Evolutionary conservation across 1,140 invertebrate species (phyloP), one percentile per base, ranked within the genome.

Genomic region (Alviniconcha marisindica): DNA sequence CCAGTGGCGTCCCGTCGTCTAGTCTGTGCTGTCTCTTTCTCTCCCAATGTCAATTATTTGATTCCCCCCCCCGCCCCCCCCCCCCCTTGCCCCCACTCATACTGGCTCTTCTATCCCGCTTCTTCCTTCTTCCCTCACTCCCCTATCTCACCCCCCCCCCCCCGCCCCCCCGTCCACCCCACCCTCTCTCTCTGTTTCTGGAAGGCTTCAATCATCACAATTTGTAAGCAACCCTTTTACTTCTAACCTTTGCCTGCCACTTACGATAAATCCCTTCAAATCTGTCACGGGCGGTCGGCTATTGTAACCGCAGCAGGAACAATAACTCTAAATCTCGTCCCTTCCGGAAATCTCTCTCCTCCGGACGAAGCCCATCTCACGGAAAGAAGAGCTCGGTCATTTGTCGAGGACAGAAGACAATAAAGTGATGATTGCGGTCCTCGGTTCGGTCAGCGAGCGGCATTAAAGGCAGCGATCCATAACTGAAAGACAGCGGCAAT

Each of bases 281-380:
- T 21, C 69, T 78, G 77, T 56, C 77, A 60, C 0, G 51, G 12
- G 12, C 31, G 7, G 15, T 33, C 28, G 31, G 28, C 77, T 10
- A 24, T 38, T n/a, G 48, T n/a, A 78, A 33, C 77, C 31, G 31
- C 51, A 78, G 12, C 48, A 78, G 56, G 77, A 33, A 51, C 42
- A 78, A 78, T 78, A 78, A 78, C 77, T 78, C 77, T 78, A 78
- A 78, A 78, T 78, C 77, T 78, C 56, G 18, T 38, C 77, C 77
- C 33, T 78, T 78, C 56, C 77, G 77, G 77, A 78, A 78, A 60
- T 51, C 48, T 31, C 42, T 18, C 31, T 60, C 18, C 31, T 60
- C 51, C 48, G 77, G 24, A 78, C 51, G 51, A 38, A 24, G 33
- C 28, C 51, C 51, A 44, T 60, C 78, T 66, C 78, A 80, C 78